A percentile compares a stretch with the other conserved stretches of the same genome.
Conservation (phyloP, 2,797 vertebrate genomes). For the Tauraco hartlaubi region DNA sequence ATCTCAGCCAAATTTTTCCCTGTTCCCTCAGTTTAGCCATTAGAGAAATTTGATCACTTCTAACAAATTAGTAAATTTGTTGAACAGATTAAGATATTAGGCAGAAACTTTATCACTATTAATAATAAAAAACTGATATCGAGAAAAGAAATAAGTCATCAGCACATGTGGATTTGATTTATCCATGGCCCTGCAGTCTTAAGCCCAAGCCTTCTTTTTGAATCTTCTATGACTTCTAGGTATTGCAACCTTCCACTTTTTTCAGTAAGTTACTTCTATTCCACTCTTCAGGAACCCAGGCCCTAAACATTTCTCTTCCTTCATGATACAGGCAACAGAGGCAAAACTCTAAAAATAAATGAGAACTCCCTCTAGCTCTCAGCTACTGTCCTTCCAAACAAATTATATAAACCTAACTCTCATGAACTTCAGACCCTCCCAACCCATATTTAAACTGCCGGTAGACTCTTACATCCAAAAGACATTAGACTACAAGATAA, state of each 20-base stretch:
- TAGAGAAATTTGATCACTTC: neutral
- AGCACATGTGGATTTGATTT: neutral
- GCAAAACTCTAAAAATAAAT: neutral
- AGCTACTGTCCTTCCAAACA: neutral
- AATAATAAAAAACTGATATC: neutral
- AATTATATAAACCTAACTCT: neutral
- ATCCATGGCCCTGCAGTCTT: neutral
- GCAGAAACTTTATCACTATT: neutral
- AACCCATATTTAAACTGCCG: neutral
- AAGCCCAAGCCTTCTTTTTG: neutral
- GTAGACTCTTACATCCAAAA: neutral
- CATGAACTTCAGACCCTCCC: neutral
- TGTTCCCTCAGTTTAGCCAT: neutral
- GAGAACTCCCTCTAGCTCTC: neutral
- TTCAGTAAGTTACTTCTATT: neutral
- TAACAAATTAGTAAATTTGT: neutral
- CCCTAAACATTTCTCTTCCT: neutral
- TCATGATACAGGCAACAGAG: neutral
- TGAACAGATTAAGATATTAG: neutral
- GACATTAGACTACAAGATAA: neutral
- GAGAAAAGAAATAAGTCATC: neutral
- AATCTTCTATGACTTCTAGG: neutral
- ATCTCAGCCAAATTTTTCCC: neutral
- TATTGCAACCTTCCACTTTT: neutral
- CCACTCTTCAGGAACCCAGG: neutral